phyloP scores from a whole-genome alignment of 1,140 invertebrate genomes.

The Mamestra configurata region DNA sequence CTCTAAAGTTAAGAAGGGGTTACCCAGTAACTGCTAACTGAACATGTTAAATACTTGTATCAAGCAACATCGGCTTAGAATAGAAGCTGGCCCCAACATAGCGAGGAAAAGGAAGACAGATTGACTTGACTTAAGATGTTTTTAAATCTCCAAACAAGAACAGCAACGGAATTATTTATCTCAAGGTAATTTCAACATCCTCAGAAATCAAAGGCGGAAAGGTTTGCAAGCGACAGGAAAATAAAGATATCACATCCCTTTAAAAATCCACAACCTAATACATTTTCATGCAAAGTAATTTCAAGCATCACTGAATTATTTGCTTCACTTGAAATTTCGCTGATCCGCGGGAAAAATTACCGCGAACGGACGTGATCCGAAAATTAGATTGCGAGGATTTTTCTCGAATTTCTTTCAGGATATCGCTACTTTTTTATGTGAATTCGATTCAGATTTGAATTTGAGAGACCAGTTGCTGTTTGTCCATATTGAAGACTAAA shows the following conservation, averaged over 20 bases:
- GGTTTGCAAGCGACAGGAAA: background rate
- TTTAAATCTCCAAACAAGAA: too few species aligned
- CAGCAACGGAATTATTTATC: too few species aligned
- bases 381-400: constrained; percentile 9
- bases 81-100: too few species aligned
- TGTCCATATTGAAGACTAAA: too few species aligned
- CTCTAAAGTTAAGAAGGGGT: too few species aligned
- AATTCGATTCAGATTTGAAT: background rate
- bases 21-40: too few species aligned
- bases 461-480: background rate
- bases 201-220: background rate
- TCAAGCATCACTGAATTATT: constrained; percentile 36
- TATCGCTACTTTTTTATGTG: background rate
- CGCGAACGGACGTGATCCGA: constrained; percentile 19
- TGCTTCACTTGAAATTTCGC: constrained; percentile 32
- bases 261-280: constrained; percentile 26
- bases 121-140: too few species aligned
- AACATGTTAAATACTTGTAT: too few species aligned
- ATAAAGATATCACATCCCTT: background rate
- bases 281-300: constrained; percentile 26
- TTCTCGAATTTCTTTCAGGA: background rate
- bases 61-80: too few species aligned
- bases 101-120: too few species aligned
- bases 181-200: too few species aligned
- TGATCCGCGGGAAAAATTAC: constrained; percentile 33